Conservation (phyloP, 2,113 vertebrate genomes). For the Lates calcarifer region DNA sequence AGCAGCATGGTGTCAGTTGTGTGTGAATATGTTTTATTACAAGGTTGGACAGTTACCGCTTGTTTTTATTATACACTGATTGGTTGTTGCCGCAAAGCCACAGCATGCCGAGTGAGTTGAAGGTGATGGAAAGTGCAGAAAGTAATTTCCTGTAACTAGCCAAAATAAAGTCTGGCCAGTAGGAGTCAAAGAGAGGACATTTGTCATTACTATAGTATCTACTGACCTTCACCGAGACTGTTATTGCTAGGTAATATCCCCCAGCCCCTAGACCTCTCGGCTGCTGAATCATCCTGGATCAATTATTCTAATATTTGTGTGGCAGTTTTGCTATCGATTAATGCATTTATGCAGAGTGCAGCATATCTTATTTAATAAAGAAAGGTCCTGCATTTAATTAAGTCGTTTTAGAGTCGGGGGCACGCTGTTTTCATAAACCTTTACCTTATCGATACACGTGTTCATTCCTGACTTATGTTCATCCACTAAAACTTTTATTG, state of each 20-base stretch:
- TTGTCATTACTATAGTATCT: slow-evolving; percentile 73
- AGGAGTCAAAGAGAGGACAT: slow-evolving; percentile 72
- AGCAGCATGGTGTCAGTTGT: slow-evolving; percentile 60
- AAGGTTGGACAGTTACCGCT: slow-evolving; percentile 64
- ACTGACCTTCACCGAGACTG: slow-evolving; percentile 75
- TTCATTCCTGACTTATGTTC: slow-evolving; percentile 66
- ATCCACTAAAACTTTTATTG: slow-evolving; percentile 47
- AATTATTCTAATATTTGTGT: slow-evolving; percentile 82
- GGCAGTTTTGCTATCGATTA: slow-evolving; percentile 78
- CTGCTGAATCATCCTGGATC: slow-evolving; percentile 81
- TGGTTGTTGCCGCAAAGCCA: slow-evolving; percentile 65
- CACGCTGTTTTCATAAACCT: slow-evolving; percentile 75
- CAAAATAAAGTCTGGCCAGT: slow-evolving; percentile 75
- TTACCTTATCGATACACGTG: slow-evolving; percentile 62
- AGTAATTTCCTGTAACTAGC: slow-evolving; percentile 75
- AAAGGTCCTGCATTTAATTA: slow-evolving; percentile 74
- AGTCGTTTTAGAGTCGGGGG: slow-evolving; percentile 58
- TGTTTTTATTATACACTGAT: slow-evolving; percentile 74
- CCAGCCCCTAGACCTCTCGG: slow-evolving; percentile 52
- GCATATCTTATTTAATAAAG: slow-evolving; percentile 81
- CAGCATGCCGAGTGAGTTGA: slow-evolving; percentile 56
- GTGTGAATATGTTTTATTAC: slow-evolving; percentile 71
- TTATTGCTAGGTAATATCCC: slow-evolving; percentile 72
- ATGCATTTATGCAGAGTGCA: slow-evolving; percentile 76
- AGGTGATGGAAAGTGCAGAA: slow-evolving; percentile 71